These are phyloP conservation scores for Platysternon megacephalum DNA, from an alignment of 2,113 vertebrate genomes.

Conservation along the genomic window DNA sequence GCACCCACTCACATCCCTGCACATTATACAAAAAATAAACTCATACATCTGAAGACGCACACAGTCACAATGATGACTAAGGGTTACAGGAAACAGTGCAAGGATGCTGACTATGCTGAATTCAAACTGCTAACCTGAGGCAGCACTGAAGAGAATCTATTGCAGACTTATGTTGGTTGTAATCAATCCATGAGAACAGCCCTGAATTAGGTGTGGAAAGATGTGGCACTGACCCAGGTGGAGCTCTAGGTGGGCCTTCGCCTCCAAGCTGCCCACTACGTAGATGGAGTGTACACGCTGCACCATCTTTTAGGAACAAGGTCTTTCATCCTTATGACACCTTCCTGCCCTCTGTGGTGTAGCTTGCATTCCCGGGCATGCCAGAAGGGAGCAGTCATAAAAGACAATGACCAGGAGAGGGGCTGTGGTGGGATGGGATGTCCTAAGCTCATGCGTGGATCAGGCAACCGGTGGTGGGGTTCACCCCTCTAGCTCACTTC, in stretches of 20 bases:
- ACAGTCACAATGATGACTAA: not conserved
- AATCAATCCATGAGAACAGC: not conserved
- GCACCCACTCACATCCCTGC: not conserved
- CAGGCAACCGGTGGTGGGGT: rapidly evolving
- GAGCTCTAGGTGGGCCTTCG: not conserved
- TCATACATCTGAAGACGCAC: not conserved
- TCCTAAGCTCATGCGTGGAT: not conserved
- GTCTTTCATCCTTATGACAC: not conserved
- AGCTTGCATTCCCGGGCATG: not conserved
- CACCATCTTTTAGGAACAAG: not conserved
- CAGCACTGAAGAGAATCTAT: not conserved
- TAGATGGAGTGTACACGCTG: not conserved
- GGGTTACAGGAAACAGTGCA: constrained; percentile 16
- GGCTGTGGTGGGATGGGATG: not conserved
- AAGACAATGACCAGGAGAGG: not conserved
- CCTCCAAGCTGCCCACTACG: not conserved
- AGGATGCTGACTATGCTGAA: constrained; percentile 7
- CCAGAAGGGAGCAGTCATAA: not conserved
- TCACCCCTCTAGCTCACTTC: not conserved
- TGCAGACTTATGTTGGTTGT: not conserved
- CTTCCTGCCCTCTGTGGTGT: not conserved
- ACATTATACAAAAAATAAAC: not conserved
- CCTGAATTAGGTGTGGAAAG: not conserved
- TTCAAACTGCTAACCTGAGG: not conserved
- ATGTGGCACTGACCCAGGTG: not conserved